Percentiles rank a stretch among this genome's conserved stretches.
Conservation (phyloP, 2,797 vertebrate species). For the Hyperoplus immaculatus region DNA sequence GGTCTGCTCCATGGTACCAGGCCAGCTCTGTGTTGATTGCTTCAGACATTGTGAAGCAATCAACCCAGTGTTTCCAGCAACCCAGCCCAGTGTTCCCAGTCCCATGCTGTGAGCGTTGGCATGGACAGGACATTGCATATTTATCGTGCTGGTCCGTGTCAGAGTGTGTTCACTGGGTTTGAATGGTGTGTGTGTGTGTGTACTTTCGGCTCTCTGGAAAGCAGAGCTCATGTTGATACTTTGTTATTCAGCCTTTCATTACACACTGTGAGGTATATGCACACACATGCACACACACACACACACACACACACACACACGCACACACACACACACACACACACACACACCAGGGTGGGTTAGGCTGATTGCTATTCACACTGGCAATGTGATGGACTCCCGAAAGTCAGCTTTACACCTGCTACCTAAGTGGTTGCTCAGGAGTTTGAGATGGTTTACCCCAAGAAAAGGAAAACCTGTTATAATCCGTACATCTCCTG, state of each 20-base stretch:
- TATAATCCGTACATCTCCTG: conserved; percentile 44
- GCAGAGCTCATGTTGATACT: conserved; percentile 47
- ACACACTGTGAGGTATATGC: conserved; percentile 9
- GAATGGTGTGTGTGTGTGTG: not conserved
- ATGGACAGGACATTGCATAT: conserved; percentile 29
- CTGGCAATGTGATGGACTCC: conserved; percentile 33
- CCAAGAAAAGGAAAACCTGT: conserved; percentile 51
- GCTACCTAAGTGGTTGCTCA: conserved; percentile 49
- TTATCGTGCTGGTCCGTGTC: conserved; percentile 33
- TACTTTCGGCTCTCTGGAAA: conserved; percentile 26
- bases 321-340: conserved; percentile 26
- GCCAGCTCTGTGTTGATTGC: conserved; percentile 12
- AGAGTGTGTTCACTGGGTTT: conserved; percentile 12
- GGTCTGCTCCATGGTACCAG: not conserved
- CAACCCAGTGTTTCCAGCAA: conserved; percentile 23
- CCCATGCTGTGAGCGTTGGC: conserved; percentile 34
- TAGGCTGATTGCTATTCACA: conserved; percentile 49
- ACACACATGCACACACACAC: conserved; percentile 15
- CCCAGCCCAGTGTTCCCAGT: conserved; percentile 14
- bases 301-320: conserved; percentile 11
- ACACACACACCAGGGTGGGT: conserved; percentile 10
- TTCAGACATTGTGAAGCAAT: not conserved
- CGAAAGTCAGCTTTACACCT: conserved; percentile 52
- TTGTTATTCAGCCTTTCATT: conserved; percentile 33
- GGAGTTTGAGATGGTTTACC: conserved; percentile 41